Percentiles rank a stretch among this genome's conserved stretches.
phyloP scores from a whole-genome alignment of 2,888 invertebrate genomes.

The Scotopteryx bipunctaria region DNA sequence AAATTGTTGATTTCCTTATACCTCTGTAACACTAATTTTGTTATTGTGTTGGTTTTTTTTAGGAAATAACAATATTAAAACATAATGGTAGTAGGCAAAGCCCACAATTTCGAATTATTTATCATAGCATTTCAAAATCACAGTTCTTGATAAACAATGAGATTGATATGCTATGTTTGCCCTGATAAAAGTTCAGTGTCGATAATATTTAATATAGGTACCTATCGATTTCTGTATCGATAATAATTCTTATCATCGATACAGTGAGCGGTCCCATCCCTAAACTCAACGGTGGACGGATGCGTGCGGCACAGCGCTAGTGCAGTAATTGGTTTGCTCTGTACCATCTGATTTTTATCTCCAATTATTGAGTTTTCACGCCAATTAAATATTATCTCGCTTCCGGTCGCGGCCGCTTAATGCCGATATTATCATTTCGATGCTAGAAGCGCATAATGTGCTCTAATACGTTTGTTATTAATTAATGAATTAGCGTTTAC shows the following conservation, averaged over 20 bases:
- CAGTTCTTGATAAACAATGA: no score
- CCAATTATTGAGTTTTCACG: slow-evolving; percentile 81
- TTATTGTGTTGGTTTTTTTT: no score
- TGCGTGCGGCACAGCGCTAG: slow-evolving; percentile 66
- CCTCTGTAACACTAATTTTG: no score
- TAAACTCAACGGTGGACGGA: slow-evolving; percentile 56
- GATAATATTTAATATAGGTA: no score
- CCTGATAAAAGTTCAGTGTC: no score
- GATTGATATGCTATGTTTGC: no score
- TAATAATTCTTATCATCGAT: slow-evolving; percentile 7
- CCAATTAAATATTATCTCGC: slow-evolving; percentile 79
- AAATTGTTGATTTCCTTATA: no score
- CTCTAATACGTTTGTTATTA: slow-evolving; percentile 33
- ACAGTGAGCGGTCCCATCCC: slow-evolving; percentile 44
- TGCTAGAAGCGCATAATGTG: slow-evolving; percentile 47
- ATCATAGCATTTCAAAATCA: no score
- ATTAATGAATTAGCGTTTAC: slow-evolving; percentile 17
- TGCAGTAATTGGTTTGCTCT: slow-evolving; percentile 75
- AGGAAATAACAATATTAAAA: no score
- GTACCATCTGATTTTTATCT: slow-evolving; percentile 76
- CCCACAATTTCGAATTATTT: no score
- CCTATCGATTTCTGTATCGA: slow-evolving; percentile 6
- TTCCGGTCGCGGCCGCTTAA: slow-evolving; percentile 71
- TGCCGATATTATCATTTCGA: slow-evolving; percentile 54
- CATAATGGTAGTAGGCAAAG: no score